These are phyloP conservation scores for Caenorhabditis zanzibari DNA, from an alignment of 2,888 invertebrate species.

Conservation along the genomic window DNA sequence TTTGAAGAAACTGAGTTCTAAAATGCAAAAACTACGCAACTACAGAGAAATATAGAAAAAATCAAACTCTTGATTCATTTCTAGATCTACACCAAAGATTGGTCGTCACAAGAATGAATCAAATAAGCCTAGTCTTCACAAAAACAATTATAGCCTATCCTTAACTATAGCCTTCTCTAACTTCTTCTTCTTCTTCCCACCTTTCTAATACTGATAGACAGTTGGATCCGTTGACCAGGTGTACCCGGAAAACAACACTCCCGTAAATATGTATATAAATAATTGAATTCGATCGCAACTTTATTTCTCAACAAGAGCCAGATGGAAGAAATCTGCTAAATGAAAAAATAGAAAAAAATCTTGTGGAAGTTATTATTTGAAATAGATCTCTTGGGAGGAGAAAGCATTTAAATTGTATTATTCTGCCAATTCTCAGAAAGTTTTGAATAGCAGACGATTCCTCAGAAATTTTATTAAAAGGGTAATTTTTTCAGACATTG, in stretches of 20 bases:
- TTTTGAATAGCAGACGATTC: no score
- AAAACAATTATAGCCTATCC: conserved; percentile 11
- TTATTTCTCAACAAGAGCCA: background rate
- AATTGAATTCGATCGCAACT: conserved; percentile 26
- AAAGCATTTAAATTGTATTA: no score
- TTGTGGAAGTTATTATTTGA: background rate
- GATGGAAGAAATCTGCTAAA: background rate
- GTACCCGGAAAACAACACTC: conserved; percentile 27
- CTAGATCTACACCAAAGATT: background rate
- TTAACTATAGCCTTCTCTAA: conserved; percentile 15
- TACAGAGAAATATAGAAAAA: background rate
- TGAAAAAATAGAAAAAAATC: background rate
- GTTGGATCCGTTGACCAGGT: conserved; percentile 5
- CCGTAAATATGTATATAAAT: conserved; percentile 10
- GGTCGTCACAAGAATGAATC: background rate
- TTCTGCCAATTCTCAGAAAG: no score
- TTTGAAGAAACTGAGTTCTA: no score
- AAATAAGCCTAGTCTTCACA: background rate
- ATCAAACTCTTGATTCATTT: background rate
- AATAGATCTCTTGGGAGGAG: background rate
- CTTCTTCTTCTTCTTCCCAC: background rate
- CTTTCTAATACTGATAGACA: conserved; percentile 5
- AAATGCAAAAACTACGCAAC: no score
- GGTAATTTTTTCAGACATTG: no score
- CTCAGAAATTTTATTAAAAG: no score